Evolutionary conservation across 2,888 invertebrate species (phyloP), one percentile per base, ranked within the genome.

Genomic region (Limnephilus lunatus): DNA sequence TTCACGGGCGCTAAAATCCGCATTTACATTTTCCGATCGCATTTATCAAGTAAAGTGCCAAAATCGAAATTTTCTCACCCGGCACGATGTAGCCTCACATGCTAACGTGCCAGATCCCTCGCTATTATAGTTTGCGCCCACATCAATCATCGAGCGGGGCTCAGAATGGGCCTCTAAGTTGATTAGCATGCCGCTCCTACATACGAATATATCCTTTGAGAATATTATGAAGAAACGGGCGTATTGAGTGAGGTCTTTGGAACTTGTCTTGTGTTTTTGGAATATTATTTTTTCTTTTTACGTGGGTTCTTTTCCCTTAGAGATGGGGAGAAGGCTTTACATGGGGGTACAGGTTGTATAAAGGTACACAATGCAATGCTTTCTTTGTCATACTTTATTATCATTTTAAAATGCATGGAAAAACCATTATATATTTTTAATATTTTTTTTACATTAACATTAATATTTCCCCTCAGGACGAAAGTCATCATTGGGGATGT

Each of bases 11-110:
- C 25, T 68, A 68, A 68, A 68, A 68, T 68, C n/a, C 68, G 25
- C 68, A 68, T 68, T 68, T 68, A 68, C 68, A 68, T 68, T 68
- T 68, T 68, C 68, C 68, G 68, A 68, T 68, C 68, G 68, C 68
- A 68, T 68, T 68, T 68, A 68, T 68, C 68, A 68, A 68, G 68
- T 68, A 68, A 68, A 68, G 68, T 68, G 68, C 68, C 68, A 68
- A 68, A 68, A 68, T 68, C 68, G 68, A 68, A 68, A n/a, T 68
- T 68, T 68, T 68, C 68, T 68, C 68, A 68, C 68, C 68, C 68
- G 25, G 68, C 68, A 25, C 68, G 68, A 68, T 68, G 68, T 25
- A 68, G 68, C 68, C 68, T 68, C 68, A 68, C 68, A 68, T 68
- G 25, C 25, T 68, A 68, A 68, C 68, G 25, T n/a, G 25, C 68